Evolutionary conservation across 2,888 invertebrate genomes (phyloP).

Genomic region (Cloeon dipterum): DNA sequence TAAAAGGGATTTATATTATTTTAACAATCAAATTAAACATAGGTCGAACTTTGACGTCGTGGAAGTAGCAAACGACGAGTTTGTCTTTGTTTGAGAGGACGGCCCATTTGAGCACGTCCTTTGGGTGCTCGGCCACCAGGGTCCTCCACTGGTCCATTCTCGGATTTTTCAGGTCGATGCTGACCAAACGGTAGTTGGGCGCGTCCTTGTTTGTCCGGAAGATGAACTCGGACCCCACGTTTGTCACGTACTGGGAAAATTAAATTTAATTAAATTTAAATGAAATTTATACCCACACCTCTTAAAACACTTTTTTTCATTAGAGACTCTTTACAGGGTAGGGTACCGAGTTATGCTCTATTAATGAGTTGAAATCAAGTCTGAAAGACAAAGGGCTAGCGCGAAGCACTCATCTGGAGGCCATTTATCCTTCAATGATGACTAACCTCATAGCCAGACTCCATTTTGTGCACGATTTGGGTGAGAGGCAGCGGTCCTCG

Average conservation of each 20-base stretch:
- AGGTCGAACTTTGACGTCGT: constrained; percentile 69
- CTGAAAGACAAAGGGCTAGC: too few species aligned
- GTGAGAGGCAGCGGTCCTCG: constrained; percentile 39
- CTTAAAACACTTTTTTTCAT: too few species aligned
- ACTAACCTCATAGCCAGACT: constrained; percentile 83
- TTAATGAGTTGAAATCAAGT: too few species aligned
- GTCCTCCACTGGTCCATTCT: constrained; percentile 58
- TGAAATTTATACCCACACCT: background rate
- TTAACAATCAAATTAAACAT: background rate
- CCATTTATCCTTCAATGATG: too few species aligned
- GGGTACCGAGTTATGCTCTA: too few species aligned
- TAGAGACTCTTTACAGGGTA: too few species aligned
- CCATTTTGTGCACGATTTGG: constrained; percentile 68
- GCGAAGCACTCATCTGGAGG: too few species aligned
- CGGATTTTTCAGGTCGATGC: constrained; percentile 52
- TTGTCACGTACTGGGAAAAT: constrained; percentile 63
- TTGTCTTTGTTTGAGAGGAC: constrained; percentile 64
- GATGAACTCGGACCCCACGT: constrained; percentile 55
- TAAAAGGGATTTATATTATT: too few species aligned
- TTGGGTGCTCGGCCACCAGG: constrained; percentile 59
- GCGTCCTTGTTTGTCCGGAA: constrained; percentile 87
- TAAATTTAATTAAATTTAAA: background rate
- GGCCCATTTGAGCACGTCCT: constrained; percentile 79
- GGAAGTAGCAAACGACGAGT: constrained; percentile 67
- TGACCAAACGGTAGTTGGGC: constrained; percentile 71